These are phyloP conservation scores for Poecilus cupreus DNA, from an alignment of 2,888 invertebrate genomes.

Conservation along the genomic window DNA sequence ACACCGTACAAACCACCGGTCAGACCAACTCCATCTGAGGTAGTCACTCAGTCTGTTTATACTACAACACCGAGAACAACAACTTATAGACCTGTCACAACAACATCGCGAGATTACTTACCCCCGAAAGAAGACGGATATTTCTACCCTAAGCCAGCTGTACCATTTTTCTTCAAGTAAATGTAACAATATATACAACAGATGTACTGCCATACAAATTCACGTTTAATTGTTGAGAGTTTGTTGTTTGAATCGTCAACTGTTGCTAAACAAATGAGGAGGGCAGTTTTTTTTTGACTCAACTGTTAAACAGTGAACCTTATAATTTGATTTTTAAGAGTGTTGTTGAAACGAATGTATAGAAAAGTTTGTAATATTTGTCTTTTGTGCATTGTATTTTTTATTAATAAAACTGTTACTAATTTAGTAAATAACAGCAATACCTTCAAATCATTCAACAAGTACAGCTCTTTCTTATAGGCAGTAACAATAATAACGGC, in stretches of 20 bases:
- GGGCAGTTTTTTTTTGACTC: background rate
- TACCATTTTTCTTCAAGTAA: conserved; percentile 48
- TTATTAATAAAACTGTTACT: conserved; percentile 51
- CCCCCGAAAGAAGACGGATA: conserved; percentile 54
- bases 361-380: background rate
- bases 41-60: background rate
- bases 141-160: conserved; percentile 50
- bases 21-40: background rate
- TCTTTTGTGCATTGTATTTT: conserved; percentile 7
- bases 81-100: conserved; percentile 15
- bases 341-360: too few species aligned
- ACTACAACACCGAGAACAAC: conserved; percentile 15
- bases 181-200: too few species aligned
- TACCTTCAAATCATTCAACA: background rate
- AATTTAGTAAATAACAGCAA: background rate
- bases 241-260: background rate
- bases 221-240: background rate
- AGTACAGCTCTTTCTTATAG: background rate
- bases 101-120: conserved; percentile 44
- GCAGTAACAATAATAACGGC: too few species aligned
- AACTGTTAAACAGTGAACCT: too few species aligned
- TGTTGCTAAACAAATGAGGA: background rate
- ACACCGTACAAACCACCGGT: conserved; percentile 29
- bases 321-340: background rate
- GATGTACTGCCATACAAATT: conserved; percentile 30